Evolutionary conservation across 2,113 vertebrate genomes (phyloP).

Genomic region (Beaufortia kweichowensis): DNA sequence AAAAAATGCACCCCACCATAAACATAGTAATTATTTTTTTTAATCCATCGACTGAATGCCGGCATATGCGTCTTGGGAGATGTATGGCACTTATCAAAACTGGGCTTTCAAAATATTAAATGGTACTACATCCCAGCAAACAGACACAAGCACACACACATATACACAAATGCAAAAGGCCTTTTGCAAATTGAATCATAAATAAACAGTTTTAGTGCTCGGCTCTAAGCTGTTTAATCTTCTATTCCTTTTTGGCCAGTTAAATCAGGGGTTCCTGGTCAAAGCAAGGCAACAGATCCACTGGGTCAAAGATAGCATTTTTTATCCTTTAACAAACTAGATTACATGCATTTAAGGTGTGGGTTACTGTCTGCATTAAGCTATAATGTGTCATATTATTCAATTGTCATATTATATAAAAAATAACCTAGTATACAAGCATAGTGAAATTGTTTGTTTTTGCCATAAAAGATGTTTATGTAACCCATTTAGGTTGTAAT

Average conservation of each 20-base stretch:
- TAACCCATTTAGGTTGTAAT: no score
- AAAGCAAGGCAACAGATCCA: constrained; percentile 8
- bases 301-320: constrained; percentile 26
- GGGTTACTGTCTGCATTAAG: constrained; percentile 7
- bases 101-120: constrained; percentile 1
- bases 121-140: not conserved
- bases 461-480: no score
- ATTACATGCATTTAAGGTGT: constrained; percentile 30
- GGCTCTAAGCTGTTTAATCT: not conserved
- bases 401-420: no score
- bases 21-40: constrained; percentile 17
- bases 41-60: constrained; percentile 1
- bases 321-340: constrained; percentile 22
- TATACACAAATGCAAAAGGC: not conserved
- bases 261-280: constrained; percentile 9
- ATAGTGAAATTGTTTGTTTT: no score
- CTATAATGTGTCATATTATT: no score
- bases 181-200: constrained; percentile 7
- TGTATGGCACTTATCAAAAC: not conserved
- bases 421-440: no score
- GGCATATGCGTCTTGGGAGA: not conserved
- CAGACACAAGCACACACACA: not conserved
- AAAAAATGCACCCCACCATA: constrained; percentile 7
- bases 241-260: constrained; percentile 12
- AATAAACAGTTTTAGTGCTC: not conserved